These are phyloP conservation scores for Acestrorhynchus altus DNA, from an alignment of 2,797 vertebrate species.

Conservation along the genomic window DNA sequence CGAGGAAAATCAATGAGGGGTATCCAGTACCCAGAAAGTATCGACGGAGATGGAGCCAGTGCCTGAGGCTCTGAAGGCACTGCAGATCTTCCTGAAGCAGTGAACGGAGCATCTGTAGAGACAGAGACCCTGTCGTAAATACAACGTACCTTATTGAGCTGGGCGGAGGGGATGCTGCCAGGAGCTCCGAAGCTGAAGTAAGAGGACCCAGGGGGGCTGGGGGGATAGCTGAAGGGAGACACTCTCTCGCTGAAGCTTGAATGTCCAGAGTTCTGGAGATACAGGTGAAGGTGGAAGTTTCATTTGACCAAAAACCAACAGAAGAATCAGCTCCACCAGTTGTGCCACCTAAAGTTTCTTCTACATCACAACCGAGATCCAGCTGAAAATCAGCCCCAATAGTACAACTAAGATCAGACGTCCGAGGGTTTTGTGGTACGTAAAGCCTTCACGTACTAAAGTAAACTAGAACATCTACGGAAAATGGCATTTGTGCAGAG, in stretches of 20 bases:
- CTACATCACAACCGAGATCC: no score
- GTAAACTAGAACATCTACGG: no score
- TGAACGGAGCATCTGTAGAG: neutral
- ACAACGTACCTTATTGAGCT: conserved; percentile 84
- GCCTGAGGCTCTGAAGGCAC: neutral
- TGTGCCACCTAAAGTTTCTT: no score
- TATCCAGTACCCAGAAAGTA: neutral
- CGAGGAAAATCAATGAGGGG: neutral
- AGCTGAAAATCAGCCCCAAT: no score
- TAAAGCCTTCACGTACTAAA: no score
- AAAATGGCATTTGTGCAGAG: no score
- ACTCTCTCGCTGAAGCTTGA: conserved; percentile 72
- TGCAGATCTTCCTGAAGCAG: neutral
- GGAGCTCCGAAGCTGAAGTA: conserved; percentile 82
- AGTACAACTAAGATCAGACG: no score
- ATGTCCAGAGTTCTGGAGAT: conserved; percentile 54
- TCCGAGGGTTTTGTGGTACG: no score
- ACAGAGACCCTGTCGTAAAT: no score
- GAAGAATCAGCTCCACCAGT: no score
- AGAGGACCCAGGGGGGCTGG: conserved; percentile 77
- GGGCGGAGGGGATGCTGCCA: conserved; percentile 69
- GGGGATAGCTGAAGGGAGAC: conserved; percentile 67
- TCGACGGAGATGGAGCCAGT: neutral
- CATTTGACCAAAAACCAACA: no score
- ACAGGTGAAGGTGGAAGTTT: no score